phyloP scores from a whole-genome alignment of 2,888 invertebrate species.

The Mycogona germanica region DNA sequence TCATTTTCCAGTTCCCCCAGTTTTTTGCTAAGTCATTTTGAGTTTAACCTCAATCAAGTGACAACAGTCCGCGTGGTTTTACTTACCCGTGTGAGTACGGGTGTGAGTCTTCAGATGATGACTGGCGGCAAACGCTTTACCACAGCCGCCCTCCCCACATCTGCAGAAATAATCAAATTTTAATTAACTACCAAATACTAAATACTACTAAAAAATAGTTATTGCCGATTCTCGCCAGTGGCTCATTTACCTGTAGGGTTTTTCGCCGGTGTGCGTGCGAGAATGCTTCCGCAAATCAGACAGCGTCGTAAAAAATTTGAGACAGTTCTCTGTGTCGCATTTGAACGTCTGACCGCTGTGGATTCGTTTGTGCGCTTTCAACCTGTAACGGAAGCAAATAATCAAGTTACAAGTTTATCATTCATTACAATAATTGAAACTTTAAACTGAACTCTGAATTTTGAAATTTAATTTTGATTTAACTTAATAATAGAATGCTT shows the following conservation, averaged over 20 bases:
- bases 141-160: conserved; percentile 69
- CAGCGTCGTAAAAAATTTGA: conserved; percentile 83
- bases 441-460: no score
- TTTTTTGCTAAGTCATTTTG: no score
- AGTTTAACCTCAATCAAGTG: no score
- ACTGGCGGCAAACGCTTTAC: conserved; percentile 84
- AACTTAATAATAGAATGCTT: no score
- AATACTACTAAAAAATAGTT: neutral
- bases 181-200: neutral
- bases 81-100: conserved; percentile 67
- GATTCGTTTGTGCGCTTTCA: conserved; percentile 78
- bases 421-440: neutral
- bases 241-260: conserved; percentile 6
- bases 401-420: neutral
- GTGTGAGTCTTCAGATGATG: conserved; percentile 88
- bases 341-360: conserved; percentile 93
- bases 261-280: conserved; percentile 70
- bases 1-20: no score
- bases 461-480: no score
- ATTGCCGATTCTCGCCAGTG: neutral
- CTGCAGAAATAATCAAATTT: conserved; percentile 37
- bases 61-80: conserved; percentile 32
- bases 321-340: conserved; percentile 67
- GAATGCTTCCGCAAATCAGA: conserved; percentile 91
- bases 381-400: conserved; percentile 37